Percentiles rank a stretch among this genome's conserved stretches.
Conservation (phyloP, 2,888 invertebrate species). For the Meta bourneti region DNA sequence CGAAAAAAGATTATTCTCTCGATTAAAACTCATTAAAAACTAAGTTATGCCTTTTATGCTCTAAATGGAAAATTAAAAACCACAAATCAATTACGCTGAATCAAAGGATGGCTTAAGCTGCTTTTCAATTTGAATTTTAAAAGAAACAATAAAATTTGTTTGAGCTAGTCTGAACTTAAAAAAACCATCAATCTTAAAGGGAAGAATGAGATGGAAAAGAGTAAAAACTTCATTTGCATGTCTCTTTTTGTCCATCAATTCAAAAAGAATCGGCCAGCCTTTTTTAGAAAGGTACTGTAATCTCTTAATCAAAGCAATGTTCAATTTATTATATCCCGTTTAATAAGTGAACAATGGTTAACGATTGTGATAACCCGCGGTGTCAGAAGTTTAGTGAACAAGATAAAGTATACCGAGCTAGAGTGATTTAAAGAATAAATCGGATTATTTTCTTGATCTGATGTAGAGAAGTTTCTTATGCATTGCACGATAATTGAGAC, state of each 20-base stretch:
- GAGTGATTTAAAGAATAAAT: conserved; percentile 28
- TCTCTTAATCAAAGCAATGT: conserved; percentile 33
- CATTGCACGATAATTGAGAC: background rate
- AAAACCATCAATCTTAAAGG: conserved; percentile 3
- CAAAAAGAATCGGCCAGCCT: conserved; percentile 8
- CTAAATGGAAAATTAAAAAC: conserved; percentile 17
- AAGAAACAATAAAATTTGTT: conserved; percentile 12
- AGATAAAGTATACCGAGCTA: conserved; percentile 21
- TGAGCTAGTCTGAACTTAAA: conserved; percentile 2
- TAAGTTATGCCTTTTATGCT: conserved; percentile 1
- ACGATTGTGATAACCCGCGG: conserved; percentile 15
- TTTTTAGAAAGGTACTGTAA: conserved; percentile 15
- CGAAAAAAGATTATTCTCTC: background rate
- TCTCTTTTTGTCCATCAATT: conserved; percentile 16
- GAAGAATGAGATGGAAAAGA: conserved; percentile 7
- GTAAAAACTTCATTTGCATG: conserved; percentile 13
- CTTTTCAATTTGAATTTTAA: conserved; percentile 25
- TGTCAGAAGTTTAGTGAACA: conserved; percentile 11
- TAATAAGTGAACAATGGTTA: conserved; percentile 54
- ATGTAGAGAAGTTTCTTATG: background rate
- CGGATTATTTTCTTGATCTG: conserved; percentile 28
- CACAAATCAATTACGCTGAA: conserved; percentile 17
- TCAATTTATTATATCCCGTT: conserved; percentile 16
- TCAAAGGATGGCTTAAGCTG: conserved; percentile 10
- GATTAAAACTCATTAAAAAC: conserved; percentile 16